A percentile compares a stretch with the other conserved stretches of the same genome.
These are phyloP conservation scores for Corydoras sp. DNA, from an alignment of 2,113 vertebrate genomes.

Conservation along the genomic window DNA sequence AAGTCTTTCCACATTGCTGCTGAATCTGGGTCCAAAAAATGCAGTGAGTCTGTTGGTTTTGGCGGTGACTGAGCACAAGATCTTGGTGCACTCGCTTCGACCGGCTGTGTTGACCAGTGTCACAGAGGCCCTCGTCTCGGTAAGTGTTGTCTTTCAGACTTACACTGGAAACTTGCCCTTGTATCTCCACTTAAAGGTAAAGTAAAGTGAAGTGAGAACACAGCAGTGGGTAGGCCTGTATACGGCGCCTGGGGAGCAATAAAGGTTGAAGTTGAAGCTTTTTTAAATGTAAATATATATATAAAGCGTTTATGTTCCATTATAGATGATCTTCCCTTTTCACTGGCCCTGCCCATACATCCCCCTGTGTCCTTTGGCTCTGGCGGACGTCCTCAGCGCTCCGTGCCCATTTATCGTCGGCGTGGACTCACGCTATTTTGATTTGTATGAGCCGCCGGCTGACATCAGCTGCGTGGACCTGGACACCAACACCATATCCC, in stretches of 20 bases:
- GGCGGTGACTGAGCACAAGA: constrained; percentile 96
- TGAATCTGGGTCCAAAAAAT: constrained; percentile 94
- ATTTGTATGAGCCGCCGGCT: constrained; percentile 90
- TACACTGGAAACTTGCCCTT: too few species aligned
- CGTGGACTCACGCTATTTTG: constrained; percentile 96
- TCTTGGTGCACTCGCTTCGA: constrained; percentile 92
- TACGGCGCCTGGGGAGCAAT: too few species aligned
- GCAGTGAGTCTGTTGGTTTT: constrained; percentile 87
- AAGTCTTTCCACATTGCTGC: constrained; percentile 88
- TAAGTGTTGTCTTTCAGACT: constrained; percentile 60
- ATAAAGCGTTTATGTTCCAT: constrained; percentile 8
- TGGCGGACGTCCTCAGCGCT: constrained; percentile 93
- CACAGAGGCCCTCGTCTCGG: constrained; percentile 94
- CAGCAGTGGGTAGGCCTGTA: too few species aligned
- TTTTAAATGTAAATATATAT: background rate
- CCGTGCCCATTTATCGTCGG: constrained; percentile 97
- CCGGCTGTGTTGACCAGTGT: constrained; percentile 96
- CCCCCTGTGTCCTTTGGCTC: constrained; percentile 89
- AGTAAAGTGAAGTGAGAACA: too few species aligned
- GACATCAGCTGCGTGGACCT: constrained; percentile 97
- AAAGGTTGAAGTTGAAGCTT: too few species aligned
- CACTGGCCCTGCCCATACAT: constrained; percentile 98
- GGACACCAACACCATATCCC: constrained; percentile 97
- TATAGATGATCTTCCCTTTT: constrained; percentile 98
- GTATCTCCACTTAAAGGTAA: too few species aligned